Evolutionary conservation across 1,140 invertebrate genomes (phyloP).

Genomic region (Conus betulinus): DNA sequence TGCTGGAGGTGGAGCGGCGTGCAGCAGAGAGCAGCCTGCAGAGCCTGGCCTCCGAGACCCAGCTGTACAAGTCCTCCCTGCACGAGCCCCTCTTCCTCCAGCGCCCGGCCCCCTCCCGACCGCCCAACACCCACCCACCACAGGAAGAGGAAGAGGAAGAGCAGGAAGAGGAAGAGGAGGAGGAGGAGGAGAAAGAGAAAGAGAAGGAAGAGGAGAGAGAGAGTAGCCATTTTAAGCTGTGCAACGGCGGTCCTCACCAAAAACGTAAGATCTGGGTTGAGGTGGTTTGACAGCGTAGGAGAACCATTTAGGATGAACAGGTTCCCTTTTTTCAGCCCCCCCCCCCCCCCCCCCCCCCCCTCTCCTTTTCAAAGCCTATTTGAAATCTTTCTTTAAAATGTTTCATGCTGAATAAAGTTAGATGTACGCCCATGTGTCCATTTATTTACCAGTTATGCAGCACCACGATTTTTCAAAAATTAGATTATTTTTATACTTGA

Average conservation of each 20-base stretch:
- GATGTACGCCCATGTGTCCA: too few species aligned
- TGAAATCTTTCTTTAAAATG: too few species aligned
- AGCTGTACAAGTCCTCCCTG: conserved; percentile 58
- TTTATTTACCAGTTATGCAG: too few species aligned
- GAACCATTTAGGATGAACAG: too few species aligned
- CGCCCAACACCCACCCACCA: not conserved
- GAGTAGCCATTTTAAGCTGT: not conserved
- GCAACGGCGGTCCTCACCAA: not conserved
- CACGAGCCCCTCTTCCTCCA: not conserved
- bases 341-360: too few species aligned
- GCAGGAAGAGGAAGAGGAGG: not conserved
- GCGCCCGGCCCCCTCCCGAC: not conserved
- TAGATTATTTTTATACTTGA: too few species aligned
- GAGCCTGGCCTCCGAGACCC: conserved; percentile 60
- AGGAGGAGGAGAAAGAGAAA: not conserved
- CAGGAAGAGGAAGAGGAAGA: not conserved
- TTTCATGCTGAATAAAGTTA: too few species aligned
- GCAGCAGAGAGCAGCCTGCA: conserved; percentile 64
- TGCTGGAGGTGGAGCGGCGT: conserved; percentile 65
- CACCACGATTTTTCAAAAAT: too few species aligned
- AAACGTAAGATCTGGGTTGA: not conserved
- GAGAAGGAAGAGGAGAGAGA: not conserved
- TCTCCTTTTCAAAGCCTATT: too few species aligned
- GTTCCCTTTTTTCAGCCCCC: too few species aligned
- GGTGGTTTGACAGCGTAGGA: too few species aligned